Base-by-base conservation (phyloP, 2,888 invertebrate genomes). In the Synanthedon vespiformis region DNA sequence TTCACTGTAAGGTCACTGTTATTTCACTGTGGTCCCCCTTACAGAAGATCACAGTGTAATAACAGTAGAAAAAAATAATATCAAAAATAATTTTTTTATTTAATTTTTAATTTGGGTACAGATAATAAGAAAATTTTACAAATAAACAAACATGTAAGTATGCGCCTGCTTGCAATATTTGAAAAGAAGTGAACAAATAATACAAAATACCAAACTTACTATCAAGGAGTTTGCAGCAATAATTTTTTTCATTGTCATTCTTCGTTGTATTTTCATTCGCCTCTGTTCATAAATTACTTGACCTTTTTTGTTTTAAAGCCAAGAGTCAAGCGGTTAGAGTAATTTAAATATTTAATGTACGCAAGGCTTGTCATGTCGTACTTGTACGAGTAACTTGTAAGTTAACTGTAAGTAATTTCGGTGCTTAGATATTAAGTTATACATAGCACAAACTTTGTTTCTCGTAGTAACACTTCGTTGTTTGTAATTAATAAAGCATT, bases 291-390 rank as follows among this genome's bases (percentile, higher is more conserved):
- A 52, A 60, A 55, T 60, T 61, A 58, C 54, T 58, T 56, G 63
- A 58, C 61, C 65, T 64, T 61, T 52, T 63, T 62, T 59, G 58
- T 60, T 55, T 34, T 62, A 62, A 61, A 64, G 60, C 58, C 54
- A 58, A 60, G 34, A 34, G 65, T 65, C 60, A 66, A 65, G 56
- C 57, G 55, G 59, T 59, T 65, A 62, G 55, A 55, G 59, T 62
- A 65, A 55, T 60, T 69, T 65, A 64, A 68, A 63, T 65, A 68
- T 68, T 34, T 66, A 56, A 70, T 63, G 61, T 62, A 56, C 55
- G 59, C 60, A 56, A 54, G 60, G 56, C 63, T 59, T 57, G 61
- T 61, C 58, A 54, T 56, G 40, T 41, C 53, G 56, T 52, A 34
- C 34, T 34, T 34, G 34, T 34, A 34, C 34, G 34, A 34, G 34